phyloP scores from a whole-genome alignment of 2,113 vertebrate genomes.

The Centropus bengalensis region DNA sequence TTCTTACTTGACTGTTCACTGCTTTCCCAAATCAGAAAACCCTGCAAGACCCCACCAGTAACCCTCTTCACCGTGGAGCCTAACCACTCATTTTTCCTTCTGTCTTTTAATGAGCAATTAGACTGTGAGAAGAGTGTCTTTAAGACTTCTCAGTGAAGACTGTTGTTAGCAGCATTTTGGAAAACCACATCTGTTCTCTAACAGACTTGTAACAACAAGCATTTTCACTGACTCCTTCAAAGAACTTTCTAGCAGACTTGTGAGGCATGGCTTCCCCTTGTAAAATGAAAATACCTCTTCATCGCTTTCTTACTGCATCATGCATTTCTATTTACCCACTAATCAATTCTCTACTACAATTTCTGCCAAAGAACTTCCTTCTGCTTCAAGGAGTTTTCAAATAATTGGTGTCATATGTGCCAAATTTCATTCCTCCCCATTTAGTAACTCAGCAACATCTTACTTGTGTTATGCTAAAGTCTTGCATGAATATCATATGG shows the following conservation, averaged over 20 bases:
- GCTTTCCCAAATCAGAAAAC: background rate
- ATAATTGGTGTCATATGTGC: background rate
- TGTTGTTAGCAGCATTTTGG: background rate
- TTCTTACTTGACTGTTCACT: background rate
- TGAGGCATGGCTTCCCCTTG: background rate
- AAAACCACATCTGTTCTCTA: background rate
- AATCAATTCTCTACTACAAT: background rate
- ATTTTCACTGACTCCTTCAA: background rate
- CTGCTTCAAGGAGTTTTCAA: background rate
- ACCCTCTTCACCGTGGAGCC: background rate
- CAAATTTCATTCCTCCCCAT: constrained; percentile 7
- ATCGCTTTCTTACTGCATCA: background rate
- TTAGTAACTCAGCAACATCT: background rate
- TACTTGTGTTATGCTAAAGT: background rate
- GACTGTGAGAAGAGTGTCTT: background rate
- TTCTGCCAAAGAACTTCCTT: constrained; percentile 11
- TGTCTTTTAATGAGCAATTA: background rate
- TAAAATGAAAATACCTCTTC: background rate
- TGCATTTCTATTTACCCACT: background rate
- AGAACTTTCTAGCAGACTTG: background rate
- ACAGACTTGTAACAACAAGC: background rate
- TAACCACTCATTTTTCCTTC: background rate
- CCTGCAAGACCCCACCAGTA: background rate
- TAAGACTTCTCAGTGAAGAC: background rate
- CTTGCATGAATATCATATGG: background rate